Base-by-base conservation (phyloP, 2,888 invertebrate species). In the Ormyrus pomaceus region DNA sequence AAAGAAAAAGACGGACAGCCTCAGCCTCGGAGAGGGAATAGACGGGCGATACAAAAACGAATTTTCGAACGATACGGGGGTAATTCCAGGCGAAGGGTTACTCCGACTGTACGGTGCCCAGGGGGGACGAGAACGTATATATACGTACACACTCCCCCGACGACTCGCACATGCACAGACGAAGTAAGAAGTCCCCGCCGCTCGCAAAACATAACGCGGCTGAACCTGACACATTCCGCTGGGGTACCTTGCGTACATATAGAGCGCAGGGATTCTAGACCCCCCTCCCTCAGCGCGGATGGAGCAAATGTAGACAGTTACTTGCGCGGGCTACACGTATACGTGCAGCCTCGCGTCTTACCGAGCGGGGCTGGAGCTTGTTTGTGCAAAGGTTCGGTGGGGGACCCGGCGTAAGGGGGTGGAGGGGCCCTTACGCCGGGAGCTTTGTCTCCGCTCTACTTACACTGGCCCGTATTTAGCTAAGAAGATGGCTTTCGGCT, bases 161-260 rank as follows among this genome's bases (percentile, higher is more conserved):
- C 34, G 3, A 34, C 34, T 34, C 34, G 34, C 34, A 34, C 34
- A 34, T 34, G 34, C 34, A 4, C 82, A 78, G 82, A 82, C 62
- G 80, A 80, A 80, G 82, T 77, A 68, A 55, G 45, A 68, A 34
- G n/a, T 59, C 59, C n/a, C 10, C 65, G 83, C 81, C 3, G 79
- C 84, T 83, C 71, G 85, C 86, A 87, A 87, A 88, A 87, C 87
- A 85, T 84, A 58, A 86, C 84, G 84, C 84, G 83, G 85, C 86
- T 88, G 88, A 86, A 86, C 77, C 84, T 88, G 88, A 88, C 88
- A 88, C 86, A 86, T 87, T 78, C n/a, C 66, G 55, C 19, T n/a
- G 8, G 50, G 7, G 53, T 51, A 19, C 13, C 19, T 8, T 46
- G 0, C 3, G 46, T 50, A 50, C 50, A 50, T 51, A 55, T 45